Evolutionary conservation across 1,140 invertebrate genomes (phyloP), one percentile per base, ranked within the genome.

Genomic region (Zaprionus ghesquierei): DNA sequence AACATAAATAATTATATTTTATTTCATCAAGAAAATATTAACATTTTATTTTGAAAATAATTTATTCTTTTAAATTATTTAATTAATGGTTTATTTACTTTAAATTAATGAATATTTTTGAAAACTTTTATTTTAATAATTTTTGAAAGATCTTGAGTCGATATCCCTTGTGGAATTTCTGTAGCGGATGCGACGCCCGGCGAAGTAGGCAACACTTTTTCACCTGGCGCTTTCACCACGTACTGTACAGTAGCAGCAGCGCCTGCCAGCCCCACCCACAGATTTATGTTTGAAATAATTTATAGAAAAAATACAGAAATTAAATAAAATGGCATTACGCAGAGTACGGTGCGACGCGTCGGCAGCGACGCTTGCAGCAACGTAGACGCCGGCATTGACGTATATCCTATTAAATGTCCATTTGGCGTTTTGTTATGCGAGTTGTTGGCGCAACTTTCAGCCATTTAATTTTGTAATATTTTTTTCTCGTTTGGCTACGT

Each of bases 341-440:
- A 51, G 54, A 65, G 61, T 68, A 61, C 64, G 59, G 77, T 51
- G 10, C 41, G 44, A 20, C 15, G 18, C 10, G n/a, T n/a, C n/a
- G n/a, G 44, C 41, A 41, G 60, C 62, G 60, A 22, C 70, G 53
- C 25, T 38, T 22, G 50, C 54, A 35, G 33, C 35, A 46, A n/a
- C 46, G 65, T 38, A 33, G 44, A 33, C 44, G 44, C 15, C 35
- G 53, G 41, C 73, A 61, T 66, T 79, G 84, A 77, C 82, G 82
- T 89, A 79, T 76, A 87, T 87, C 84, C 84, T 87, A 89, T 87
- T 87, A 87, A 87, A 87, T 87, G 84, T 87, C 84, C 84, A 87
- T 87, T 87, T 87, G 73, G 60, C 68, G 76, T 84, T 87, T 89
- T 87, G 84, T 87, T 89, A 76, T 79, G 82, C 51, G 79, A 89